These are phyloP conservation scores for Cryptotermes secundus DNA, from an alignment of 1,140 invertebrate species.

Conservation along the genomic window DNA sequence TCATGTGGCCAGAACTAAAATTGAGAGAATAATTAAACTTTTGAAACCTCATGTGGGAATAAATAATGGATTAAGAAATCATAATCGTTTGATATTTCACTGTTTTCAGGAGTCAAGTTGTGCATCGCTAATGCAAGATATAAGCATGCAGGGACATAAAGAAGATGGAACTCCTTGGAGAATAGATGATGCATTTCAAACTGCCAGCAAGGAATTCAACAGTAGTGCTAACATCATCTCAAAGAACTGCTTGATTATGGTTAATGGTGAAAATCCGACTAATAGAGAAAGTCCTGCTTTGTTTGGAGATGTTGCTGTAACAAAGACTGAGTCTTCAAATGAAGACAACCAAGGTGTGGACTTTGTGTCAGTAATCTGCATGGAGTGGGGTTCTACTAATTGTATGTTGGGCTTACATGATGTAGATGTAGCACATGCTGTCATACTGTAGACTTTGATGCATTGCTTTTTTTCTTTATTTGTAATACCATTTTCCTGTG, in stretches of 20 bases:
- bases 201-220: neutral
- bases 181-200: neutral
- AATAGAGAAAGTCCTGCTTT: neutral
- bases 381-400: too few relatives aligned
- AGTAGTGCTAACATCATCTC: neutral
- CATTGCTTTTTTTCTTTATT: too few relatives aligned
- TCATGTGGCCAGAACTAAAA: too few relatives aligned
- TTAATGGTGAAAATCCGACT: neutral
- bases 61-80: too few relatives aligned
- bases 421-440: too few relatives aligned
- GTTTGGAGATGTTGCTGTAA: neutral
- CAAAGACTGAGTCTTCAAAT: constrained; percentile 2
- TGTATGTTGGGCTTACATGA: too few relatives aligned
- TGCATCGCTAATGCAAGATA: neutral
- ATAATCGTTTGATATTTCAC: neutral
- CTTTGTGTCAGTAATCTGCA: too few relatives aligned
- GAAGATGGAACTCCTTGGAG: neutral
- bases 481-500: too few relatives aligned
- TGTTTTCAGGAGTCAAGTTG: neutral
- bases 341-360: neutral
- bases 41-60: too few relatives aligned
- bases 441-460: too few relatives aligned
- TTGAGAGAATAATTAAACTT: too few relatives aligned
- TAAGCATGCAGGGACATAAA: neutral
- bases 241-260: neutral